These are phyloP conservation scores for Lynx canadensis DNA, from an alignment of 2,113 vertebrate genomes.

Conservation along the genomic window DNA sequence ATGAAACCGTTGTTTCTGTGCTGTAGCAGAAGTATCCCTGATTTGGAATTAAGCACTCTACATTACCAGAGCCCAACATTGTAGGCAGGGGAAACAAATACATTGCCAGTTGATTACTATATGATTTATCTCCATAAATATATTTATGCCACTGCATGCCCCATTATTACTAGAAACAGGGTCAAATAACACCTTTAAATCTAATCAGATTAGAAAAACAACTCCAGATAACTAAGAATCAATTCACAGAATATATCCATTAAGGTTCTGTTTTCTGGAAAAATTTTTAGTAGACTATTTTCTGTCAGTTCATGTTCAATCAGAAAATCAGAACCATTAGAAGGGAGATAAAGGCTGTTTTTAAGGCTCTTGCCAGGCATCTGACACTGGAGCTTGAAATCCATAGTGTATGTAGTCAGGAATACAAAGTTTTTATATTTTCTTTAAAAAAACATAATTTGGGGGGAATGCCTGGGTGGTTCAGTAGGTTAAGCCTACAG, in stretches of 20 bases:
- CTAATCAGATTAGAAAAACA: not conserved
- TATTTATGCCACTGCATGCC: not conserved
- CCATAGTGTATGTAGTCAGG: not conserved
- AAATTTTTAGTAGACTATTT: not conserved
- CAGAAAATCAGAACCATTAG: not conserved
- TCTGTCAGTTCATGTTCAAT: not conserved
- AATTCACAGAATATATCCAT: not conserved
- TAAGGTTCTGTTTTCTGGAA: not conserved
- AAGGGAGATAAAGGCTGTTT: not conserved
- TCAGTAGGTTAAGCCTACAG: too few species aligned
- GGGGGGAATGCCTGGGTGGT: too few species aligned
- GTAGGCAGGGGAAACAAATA: not conserved
- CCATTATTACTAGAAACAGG: not conserved
- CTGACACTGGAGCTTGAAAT: not conserved
- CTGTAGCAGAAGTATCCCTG: fast-evolving
- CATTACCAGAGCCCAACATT: not conserved
- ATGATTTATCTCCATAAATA: not conserved
- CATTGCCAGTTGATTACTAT: not conserved
- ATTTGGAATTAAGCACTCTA: not conserved
- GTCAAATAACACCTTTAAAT: not conserved
- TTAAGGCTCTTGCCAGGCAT: not conserved
- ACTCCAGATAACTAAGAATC: not conserved
- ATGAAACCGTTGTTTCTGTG: not conserved
- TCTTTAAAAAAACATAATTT: not conserved
- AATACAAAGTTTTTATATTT: not conserved